Conservation (phyloP, 1,140 invertebrate genomes). For the Agrypnia vestita region DNA sequence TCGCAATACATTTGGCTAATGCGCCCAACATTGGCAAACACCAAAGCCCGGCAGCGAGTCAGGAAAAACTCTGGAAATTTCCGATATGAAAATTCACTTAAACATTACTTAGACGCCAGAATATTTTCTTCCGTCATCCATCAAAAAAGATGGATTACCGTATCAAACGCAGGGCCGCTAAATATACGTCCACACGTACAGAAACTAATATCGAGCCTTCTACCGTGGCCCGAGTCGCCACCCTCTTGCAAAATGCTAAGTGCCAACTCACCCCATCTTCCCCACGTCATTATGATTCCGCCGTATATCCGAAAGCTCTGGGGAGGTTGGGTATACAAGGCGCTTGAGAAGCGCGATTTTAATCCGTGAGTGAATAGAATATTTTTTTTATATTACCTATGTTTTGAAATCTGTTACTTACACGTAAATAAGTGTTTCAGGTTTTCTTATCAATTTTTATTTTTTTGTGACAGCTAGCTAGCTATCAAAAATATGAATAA, state of each 20-base stretch:
- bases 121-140: constrained; percentile 61
- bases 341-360: constrained; percentile 22
- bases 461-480: too few relatives aligned
- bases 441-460: too few relatives aligned
- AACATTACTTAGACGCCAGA: constrained; percentile 60
- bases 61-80: constrained; percentile 44
- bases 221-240: constrained; percentile 37
- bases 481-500: too few relatives aligned
- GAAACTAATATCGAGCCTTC: constrained; percentile 59
- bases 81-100: constrained; percentile 62
- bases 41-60: constrained; percentile 9
- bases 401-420: too few relatives aligned
- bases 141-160: constrained; percentile 62
- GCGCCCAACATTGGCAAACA: constrained; percentile 34
- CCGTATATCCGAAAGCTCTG: constrained; percentile 55
- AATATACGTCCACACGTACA: constrained; percentile 33
- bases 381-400: too few relatives aligned
- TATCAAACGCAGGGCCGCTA: constrained; percentile 57
- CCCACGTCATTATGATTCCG: constrained; percentile 61
- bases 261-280: constrained; percentile 59
- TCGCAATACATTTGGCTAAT: constrained; percentile 41
- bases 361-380: constrained; percentile 1
- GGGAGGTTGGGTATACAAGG: constrained; percentile 33
- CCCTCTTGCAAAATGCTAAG: constrained; percentile 57
- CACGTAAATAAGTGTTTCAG: too few relatives aligned